Evolutionary conservation across 2,888 invertebrate species (phyloP).

Genomic region (Penaeus monodon): DNA sequence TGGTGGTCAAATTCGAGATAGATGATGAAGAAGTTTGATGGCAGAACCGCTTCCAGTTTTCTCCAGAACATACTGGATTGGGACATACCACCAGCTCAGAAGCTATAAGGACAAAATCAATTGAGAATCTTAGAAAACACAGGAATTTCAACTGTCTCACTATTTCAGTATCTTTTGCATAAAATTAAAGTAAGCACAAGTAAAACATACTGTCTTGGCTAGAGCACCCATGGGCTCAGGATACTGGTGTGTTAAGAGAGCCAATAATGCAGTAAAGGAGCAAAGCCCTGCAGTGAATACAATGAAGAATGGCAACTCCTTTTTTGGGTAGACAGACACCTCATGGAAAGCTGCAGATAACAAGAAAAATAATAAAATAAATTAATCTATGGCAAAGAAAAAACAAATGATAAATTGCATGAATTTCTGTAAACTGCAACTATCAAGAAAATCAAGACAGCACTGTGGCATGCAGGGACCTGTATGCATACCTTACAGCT

Average conservation of each 20-base stretch:
- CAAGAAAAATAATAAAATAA: conserved; percentile 41
- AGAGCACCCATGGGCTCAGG: conserved; percentile 89
- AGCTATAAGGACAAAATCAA: conserved; percentile 70
- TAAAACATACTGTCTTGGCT: conserved; percentile 77
- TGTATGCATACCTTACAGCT: too few relatives aligned
- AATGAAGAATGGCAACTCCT: conserved; percentile 91
- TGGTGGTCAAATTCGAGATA: conserved; percentile 70
- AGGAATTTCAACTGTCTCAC: too few relatives aligned
- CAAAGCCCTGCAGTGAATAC: conserved; percentile 92
- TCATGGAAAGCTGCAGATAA: conserved; percentile 81
- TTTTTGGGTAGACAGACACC: conserved; percentile 92
- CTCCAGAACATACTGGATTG: conserved; percentile 84
- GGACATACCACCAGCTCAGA: conserved; percentile 84
- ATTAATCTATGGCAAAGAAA: not conserved
- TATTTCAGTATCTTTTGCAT: too few relatives aligned
- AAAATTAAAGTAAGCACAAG: too few relatives aligned
- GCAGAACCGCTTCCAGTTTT: conserved; percentile 84
- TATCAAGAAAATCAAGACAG: too few relatives aligned
- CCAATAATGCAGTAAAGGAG: conserved; percentile 89
- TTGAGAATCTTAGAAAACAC: not conserved
- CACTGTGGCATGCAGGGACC: too few relatives aligned
- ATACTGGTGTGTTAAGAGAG: conserved; percentile 90
- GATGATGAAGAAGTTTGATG: conserved; percentile 83
- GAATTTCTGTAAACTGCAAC: too few relatives aligned
- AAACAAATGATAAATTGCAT: too few relatives aligned